Conservation (phyloP, 1,140 invertebrate genomes). For the Gryon sp. region DNA sequence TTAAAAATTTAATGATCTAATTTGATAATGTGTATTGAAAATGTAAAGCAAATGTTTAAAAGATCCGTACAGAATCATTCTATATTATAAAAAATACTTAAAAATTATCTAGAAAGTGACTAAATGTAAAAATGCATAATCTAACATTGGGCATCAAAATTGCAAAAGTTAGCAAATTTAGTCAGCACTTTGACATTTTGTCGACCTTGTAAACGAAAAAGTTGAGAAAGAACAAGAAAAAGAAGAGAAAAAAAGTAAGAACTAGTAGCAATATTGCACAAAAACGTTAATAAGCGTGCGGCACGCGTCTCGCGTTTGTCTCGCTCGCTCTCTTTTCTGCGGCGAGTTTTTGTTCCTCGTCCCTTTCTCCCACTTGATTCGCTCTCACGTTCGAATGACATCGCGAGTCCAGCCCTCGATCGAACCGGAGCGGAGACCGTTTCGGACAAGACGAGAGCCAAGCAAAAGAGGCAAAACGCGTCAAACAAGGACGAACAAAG, state of each 20-base stretch:
- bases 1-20: too few relatives aligned
- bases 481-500: constrained; percentile 29
- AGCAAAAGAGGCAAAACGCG: constrained; percentile 11
- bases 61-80: too few relatives aligned
- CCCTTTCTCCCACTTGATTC: constrained; percentile 45
- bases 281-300: constrained; percentile 73
- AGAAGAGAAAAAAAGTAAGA: too few relatives aligned
- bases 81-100: too few relatives aligned
- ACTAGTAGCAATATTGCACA: constrained; percentile 33
- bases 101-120: too few relatives aligned
- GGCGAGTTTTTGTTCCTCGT: constrained; percentile 20
- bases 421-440: constrained; percentile 11
- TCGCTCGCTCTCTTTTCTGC: constrained; percentile 31
- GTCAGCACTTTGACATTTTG: not conserved
- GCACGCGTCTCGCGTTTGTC: constrained; percentile 69
- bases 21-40: too few relatives aligned
- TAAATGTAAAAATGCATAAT: too few relatives aligned
- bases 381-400: constrained; percentile 65
- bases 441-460: not conserved
- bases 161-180: too few relatives aligned
- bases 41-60: too few relatives aligned
- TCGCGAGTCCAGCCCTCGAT: constrained; percentile 57
- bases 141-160: too few relatives aligned
- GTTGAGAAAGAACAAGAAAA: too few relatives aligned
- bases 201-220: not conserved